Base-by-base conservation (phyloP, 2,888 invertebrate genomes). In the Ceraclea dissimilis region DNA sequence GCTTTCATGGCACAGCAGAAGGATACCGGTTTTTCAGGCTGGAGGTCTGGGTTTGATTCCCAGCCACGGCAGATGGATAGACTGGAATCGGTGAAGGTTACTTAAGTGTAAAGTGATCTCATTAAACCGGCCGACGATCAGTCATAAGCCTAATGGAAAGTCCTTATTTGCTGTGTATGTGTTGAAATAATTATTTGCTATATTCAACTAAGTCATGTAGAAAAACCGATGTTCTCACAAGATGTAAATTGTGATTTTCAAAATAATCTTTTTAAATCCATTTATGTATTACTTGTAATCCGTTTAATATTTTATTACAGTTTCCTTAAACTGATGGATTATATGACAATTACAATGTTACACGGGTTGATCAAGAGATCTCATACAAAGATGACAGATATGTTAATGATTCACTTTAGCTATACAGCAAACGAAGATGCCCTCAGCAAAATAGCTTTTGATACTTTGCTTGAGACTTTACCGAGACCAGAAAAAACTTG, bases 321-420 rank as follows among this genome's bases (percentile, higher is more conserved):
- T 66, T 89, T 86, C 62, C 80, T 90, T 52, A 86, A 82, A 62
- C 70, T 84, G 54, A 76, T 80, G 17, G 90, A 90, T 66, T 87
- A 86, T 66, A 81, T 88, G 75, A 79, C 84, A 47, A 80, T 84
- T 61, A 82, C 81, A 63, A 80, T 86, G 78, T 70, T 88, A 51
- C 84, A 86, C 66, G 75, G 74, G 6, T 70, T 90, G 26, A 77
- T 88, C 10, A 74, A 76, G 47, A 80, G 79, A 53, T 86, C 88
- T 0, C 83, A 85, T 60, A 64, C 63, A 1, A 79, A 81, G 63
- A 73, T 89, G 64, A 71, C 82, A 21, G 63, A 65, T 0, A 74
- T 82, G 65, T 70, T 90, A 6, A 68, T 75, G 21, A 66, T 64
- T 2, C 86, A 88, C 22, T 19, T 33, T 11, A 46, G 47, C 21